phyloP scores from a whole-genome alignment of 2,888 invertebrate genomes.

The Drosophila multiciliata region DNA sequence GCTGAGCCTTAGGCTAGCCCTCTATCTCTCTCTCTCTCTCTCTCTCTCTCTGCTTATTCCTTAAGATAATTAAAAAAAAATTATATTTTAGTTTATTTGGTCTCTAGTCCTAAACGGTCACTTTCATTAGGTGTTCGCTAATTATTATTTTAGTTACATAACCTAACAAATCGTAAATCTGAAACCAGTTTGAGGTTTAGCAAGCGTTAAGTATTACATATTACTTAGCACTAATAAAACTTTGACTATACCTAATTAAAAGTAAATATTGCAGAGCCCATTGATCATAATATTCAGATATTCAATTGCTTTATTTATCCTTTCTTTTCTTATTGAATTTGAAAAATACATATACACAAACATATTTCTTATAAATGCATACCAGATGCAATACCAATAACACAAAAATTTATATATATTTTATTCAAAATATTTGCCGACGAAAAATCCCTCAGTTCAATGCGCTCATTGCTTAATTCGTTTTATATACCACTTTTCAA shows the following conservation, averaged over 20 bases:
- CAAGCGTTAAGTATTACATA: conserved; percentile 39
- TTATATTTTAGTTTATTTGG: conserved; percentile 24
- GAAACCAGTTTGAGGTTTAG: conserved; percentile 38
- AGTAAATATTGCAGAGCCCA: conserved; percentile 22
- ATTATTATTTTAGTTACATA: conserved; percentile 7
- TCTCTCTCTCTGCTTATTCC: conserved; percentile 52
- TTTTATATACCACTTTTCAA: conserved; percentile 13
- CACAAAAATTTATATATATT: conserved; percentile 23
- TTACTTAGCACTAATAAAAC: conserved; percentile 43
- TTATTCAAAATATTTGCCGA: conserved; percentile 23
- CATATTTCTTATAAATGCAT: conserved; percentile 5
- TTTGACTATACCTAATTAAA: conserved; percentile 23
- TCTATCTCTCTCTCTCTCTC: conserved; percentile 9
- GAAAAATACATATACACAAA: conserved; percentile 15
- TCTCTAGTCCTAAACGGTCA: conserved; percentile 16
- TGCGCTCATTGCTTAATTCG: conserved; percentile 59
- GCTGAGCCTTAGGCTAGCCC: conserved; percentile 60
- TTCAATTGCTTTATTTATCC: conserved; percentile 21
- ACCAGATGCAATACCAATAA: conserved; percentile 27
- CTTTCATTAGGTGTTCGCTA: conserved; percentile 21
- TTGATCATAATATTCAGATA: conserved; percentile 22
- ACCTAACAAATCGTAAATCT: conserved; percentile 6
- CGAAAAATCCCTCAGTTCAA: conserved; percentile 45
- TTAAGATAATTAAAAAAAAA: conserved; percentile 17
- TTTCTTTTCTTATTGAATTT: conserved; percentile 20